These are phyloP conservation scores for Porites lobata DNA, from an alignment of 92 coral and sea anemone species.

Conservation along the genomic window DNA sequence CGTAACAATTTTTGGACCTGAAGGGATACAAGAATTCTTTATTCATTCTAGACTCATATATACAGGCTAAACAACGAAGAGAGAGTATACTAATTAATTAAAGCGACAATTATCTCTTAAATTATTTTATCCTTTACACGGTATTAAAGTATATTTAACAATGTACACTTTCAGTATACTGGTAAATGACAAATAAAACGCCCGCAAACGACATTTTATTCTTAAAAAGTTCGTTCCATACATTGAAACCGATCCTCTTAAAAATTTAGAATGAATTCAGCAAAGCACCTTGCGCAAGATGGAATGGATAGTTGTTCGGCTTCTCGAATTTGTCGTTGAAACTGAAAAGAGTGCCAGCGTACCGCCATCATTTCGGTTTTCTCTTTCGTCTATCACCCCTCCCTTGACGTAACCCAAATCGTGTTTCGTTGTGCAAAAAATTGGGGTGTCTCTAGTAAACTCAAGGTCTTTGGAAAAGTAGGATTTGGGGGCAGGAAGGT, in stretches of 20 bases:
- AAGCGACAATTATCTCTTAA: too few relatives aligned
- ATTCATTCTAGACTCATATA: too few relatives aligned
- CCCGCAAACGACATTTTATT: too few relatives aligned
- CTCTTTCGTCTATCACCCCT: background rate
- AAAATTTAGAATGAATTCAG: background rate
- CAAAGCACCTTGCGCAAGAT: constrained; percentile 7
- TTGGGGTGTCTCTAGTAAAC: background rate
- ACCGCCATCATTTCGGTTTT: background rate
- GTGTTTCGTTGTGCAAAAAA: background rate
- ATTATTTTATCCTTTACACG: too few relatives aligned
- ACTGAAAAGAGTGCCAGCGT: background rate
- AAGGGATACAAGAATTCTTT: too few relatives aligned
- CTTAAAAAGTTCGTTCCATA: too few relatives aligned
- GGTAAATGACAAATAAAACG: too few relatives aligned
- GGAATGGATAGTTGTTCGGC: background rate
- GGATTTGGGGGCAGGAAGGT: constrained; percentile 6
- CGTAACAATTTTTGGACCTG: too few relatives aligned
- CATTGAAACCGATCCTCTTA: background rate
- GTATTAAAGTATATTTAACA: too few relatives aligned
- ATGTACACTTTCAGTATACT: too few relatives aligned
- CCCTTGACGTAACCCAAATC: background rate
- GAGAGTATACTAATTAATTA: too few relatives aligned
- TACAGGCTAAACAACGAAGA: too few relatives aligned
- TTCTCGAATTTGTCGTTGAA: background rate
- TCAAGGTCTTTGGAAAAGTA: background rate